These are phyloP conservation scores for Mesocricetus auratus DNA, from an alignment of 2,113 vertebrate genomes.

Conservation along the genomic window DNA sequence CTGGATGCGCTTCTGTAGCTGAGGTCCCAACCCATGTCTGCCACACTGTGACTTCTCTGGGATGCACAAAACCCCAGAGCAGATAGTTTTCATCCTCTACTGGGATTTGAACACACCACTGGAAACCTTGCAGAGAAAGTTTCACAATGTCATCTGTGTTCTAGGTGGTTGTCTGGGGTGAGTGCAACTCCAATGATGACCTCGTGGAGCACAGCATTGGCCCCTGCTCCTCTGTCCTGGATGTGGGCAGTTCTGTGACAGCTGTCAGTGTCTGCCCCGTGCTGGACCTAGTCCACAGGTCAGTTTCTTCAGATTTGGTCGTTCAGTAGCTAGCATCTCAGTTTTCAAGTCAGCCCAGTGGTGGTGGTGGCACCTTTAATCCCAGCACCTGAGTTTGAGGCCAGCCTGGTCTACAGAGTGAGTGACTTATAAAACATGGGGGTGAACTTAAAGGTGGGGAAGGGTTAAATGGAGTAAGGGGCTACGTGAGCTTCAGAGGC, in stretches of 20 bases:
- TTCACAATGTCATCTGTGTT: slow-evolving; percentile 53
- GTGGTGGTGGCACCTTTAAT: background rate
- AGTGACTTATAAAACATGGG: background rate
- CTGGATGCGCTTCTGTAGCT: background rate
- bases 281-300: slow-evolving; percentile 90
- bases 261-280: slow-evolving; percentile 91
- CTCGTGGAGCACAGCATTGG: slow-evolving; percentile 82
- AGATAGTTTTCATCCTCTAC: background rate
- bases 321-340: background rate
- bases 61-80: background rate
- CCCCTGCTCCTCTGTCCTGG: slow-evolving; percentile 93
- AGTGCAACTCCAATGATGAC: slow-evolving; percentile 80
- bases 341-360: background rate
- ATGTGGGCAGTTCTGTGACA: slow-evolving; percentile 94
- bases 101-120: background rate
- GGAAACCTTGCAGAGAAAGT: background rate
- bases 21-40: background rate
- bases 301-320: slow-evolving; percentile 35
- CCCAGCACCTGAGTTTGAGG: background rate
- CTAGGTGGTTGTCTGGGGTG: slow-evolving; percentile 96
- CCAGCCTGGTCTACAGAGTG: background rate
- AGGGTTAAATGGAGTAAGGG: no score
- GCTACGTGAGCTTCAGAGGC: no score
- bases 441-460: no score
- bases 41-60: background rate